Conservation (phyloP, 2,888 invertebrate species). For the Pandemis corylana region DNA sequence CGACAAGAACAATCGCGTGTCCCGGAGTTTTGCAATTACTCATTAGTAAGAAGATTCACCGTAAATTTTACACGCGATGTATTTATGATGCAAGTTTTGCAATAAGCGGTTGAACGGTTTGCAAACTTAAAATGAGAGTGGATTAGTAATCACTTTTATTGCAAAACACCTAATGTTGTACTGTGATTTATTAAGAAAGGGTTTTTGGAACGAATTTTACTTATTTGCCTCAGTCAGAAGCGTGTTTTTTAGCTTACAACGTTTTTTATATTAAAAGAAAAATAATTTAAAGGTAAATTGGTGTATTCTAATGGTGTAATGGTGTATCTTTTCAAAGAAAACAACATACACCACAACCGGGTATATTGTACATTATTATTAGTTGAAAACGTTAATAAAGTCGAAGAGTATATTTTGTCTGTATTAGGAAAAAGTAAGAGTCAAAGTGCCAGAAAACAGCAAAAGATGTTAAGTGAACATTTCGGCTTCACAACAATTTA, state of each 20-base stretch:
- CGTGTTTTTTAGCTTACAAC: neutral
- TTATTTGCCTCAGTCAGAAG: neutral
- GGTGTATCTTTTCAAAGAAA: too few relatives aligned
- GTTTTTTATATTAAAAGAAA: too few relatives aligned
- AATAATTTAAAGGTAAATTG: too few relatives aligned
- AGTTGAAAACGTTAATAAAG: too few relatives aligned
- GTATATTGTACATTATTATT: too few relatives aligned
- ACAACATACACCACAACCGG: too few relatives aligned
- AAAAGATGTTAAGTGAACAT: too few relatives aligned
- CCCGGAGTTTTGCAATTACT: constrained; percentile 59
- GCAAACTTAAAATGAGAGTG: constrained; percentile 10
- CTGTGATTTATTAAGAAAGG: neutral
- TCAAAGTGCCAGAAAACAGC: too few relatives aligned
- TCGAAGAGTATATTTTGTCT: too few relatives aligned
- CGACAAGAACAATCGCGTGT: constrained; percentile 45
- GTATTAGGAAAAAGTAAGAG: too few relatives aligned
- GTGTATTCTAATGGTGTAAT: too few relatives aligned
- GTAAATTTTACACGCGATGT: constrained; percentile 59
- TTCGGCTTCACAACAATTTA: too few relatives aligned
- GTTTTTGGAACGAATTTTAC: neutral
- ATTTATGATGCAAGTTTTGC: constrained; percentile 62
- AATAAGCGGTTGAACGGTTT: constrained; percentile 42
- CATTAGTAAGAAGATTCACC: constrained; percentile 53
- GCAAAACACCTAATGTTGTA: neutral
- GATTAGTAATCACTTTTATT: constrained; percentile 9